phyloP scores from a whole-genome alignment of 2,113 vertebrate species.

The Lepidothrix coronata region DNA sequence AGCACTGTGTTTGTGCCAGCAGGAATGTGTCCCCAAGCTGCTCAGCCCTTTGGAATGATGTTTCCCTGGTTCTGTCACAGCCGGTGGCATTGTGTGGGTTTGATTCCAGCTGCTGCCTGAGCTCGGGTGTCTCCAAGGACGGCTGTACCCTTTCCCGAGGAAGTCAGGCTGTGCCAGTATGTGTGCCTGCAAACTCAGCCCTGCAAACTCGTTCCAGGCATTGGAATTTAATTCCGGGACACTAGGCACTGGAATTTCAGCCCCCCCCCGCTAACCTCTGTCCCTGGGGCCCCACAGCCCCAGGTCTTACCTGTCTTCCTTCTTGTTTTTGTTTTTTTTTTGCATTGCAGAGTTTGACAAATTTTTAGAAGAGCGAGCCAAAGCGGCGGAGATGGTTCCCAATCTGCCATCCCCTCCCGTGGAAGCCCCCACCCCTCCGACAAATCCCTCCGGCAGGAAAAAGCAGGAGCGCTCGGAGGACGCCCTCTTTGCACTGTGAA shows the following conservation, averaged over 20 bases:
- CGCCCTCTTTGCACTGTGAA: conserved; percentile 88
- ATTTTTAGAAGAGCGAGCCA: conserved; percentile 96
- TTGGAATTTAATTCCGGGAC: neutral
- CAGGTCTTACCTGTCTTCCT: neutral
- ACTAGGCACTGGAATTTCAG: neutral
- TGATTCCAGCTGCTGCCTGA: conserved; percentile 33
- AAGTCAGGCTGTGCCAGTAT: neutral
- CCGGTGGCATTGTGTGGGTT: neutral
- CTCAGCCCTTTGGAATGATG: conserved; percentile 47
- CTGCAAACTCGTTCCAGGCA: neutral
- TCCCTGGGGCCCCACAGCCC: neutral
- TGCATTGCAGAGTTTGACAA: conserved; percentile 93
- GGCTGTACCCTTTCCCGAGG: neutral
- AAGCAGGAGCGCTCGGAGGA: conserved; percentile 87
- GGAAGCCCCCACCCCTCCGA: conserved; percentile 73
- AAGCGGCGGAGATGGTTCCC: conserved; percentile 90
- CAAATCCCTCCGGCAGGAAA: conserved; percentile 77
- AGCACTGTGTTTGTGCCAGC: neutral
- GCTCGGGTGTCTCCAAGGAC: neutral
- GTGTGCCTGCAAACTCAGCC: neutral
- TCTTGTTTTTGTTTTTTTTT: neutral
- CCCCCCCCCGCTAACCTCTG: neutral
- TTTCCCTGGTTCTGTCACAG: neutral
- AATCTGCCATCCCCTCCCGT: conserved; percentile 83
- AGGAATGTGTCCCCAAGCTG: neutral